Evolutionary conservation across 2,888 invertebrate genomes (phyloP).

Genomic region (Sminthurinus aureus): DNA sequence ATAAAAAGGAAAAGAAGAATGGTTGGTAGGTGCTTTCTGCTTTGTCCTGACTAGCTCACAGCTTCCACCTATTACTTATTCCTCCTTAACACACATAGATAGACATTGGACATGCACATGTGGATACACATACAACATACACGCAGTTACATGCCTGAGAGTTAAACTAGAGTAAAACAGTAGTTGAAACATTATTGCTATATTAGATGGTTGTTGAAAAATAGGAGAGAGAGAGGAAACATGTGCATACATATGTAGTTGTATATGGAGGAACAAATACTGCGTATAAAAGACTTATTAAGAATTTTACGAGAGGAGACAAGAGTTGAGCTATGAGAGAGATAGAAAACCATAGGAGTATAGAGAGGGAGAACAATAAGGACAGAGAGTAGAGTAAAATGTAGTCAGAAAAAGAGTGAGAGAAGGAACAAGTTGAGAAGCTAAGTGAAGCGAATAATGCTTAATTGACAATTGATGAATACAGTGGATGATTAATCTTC

Average conservation of each 20-base stretch:
- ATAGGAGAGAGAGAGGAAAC: neutral
- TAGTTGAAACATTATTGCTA: neutral
- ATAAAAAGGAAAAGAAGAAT: conserved; percentile 9
- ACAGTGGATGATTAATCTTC: conserved; percentile 57
- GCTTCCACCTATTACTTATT: neutral
- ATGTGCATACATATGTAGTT: neutral
- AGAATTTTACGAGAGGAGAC: conserved; percentile 30
- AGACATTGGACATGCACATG: neutral
- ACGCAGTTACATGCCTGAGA: neutral
- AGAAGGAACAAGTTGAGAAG: conserved; percentile 16
- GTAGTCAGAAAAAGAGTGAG: neutral
- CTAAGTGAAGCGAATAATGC: conserved; percentile 56
- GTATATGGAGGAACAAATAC: conserved; percentile 1
- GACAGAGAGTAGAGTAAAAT: no score
- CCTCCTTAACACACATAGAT: neutral
- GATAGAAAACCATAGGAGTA: neutral
- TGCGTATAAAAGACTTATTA: conserved; percentile 7
- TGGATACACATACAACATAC: no score
- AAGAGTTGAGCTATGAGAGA: conserved; percentile 35
- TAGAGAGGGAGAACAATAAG: neutral
- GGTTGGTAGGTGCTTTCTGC: conserved; percentile 13
- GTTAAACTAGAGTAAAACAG: neutral
- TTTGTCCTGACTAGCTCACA: conserved; percentile 2
- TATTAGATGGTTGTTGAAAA: no score
- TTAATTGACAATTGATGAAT: conserved; percentile 60